Base-by-base conservation (phyloP, 2,113 vertebrate species). In the Oreochromis aureus region DNA sequence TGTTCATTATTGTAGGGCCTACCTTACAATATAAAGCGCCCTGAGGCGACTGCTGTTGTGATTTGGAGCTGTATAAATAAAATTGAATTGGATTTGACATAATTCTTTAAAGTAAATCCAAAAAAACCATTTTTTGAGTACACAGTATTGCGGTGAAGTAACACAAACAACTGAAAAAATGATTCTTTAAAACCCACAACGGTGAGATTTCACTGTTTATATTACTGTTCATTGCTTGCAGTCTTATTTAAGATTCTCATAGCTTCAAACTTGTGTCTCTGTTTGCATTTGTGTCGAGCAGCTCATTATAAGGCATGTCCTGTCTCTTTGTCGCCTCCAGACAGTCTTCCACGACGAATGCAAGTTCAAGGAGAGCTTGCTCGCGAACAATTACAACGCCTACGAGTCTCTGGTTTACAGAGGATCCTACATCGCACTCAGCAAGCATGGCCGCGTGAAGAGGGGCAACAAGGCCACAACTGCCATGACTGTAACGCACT, bases 351-450 rank as follows among this genome's bases (percentile, higher is more conserved):
- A 97, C 24, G 97, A 98, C 5, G 98, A 99, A 90, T 99, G 98
- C 96, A 98, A 98, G 94, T 99, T 99, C 96, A 97, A 95, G 94
- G 98, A 99, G 96, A 98, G 95, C 7, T 92, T 99, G 93, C 96
- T 99, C 91, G 96, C 98, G 16, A 99, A 99, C 93, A 98, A 99
- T 94, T 99, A 99, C 96, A 99, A 99, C 0, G 97, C 98, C 4
- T 99, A 99, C 1, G 98, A 99, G 94, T 99, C 98, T 27, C 95
- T 96, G 54, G 80, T 89, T 39, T 96, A 99, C 95, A 92, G 82
- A 22, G 97, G 98, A 7, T 96, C 96, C 89, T 99, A 98, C 95
- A 96, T 99, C 3, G 98, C 98, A 1, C 97, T 99, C 93, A 99
- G 98, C 97, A 99, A 99, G 94, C 96, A 98, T 0, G 98, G 98